Base-by-base conservation (phyloP, 2,888 invertebrate species). In the Cabera pusaria region DNA sequence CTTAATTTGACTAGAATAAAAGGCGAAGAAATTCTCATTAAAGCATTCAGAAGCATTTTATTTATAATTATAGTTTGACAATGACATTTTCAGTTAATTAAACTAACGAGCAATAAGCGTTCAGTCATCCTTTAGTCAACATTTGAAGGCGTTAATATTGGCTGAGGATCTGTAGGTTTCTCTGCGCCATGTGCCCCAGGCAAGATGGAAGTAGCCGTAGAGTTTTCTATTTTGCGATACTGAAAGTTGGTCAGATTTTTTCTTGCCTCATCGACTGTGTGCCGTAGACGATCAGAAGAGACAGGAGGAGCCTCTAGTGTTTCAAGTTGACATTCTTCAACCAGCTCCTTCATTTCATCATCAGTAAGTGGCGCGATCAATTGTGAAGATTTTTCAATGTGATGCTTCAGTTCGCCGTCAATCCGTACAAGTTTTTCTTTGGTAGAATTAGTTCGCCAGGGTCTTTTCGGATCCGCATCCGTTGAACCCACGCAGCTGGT, bases 401-500 rank as follows among this genome's bases (percentile, higher is more conserved):
- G 83, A n/a, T 73, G 62, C 48, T 77, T 81, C 1, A 87, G 49
- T 35, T 85, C 80, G 25, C 58, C 66, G 14, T 87, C 76, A 10
- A 87, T 77, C 4, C 83, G 77, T 1, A 80, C 45, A 1, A 87
- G 61, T 39, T 71, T 81, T 43, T 87, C 87, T 48, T 73, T 82
- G 34, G 55, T 73, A 0, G 83, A 70, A 44, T 87, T 63, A 1
- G 77, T 85, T 2, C 86, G 73, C 87, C 87, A 86, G 0, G 84
- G 84, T 19, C 79, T 63, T 34, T 81, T 84, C 0, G 77, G 73
- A 42, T 87, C 86, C 2, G 59, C 26, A 1, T 40, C 53, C 1
- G 45, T 44, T 3, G 58, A 9, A 1, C 53, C 21, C 3, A 47
- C 28, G 18, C 46, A 56, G 1, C 66, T 63, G 0, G 45, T 5